phyloP scores from a whole-genome alignment of 2,888 invertebrate species.

The Muschampia plurimacula region DNA sequence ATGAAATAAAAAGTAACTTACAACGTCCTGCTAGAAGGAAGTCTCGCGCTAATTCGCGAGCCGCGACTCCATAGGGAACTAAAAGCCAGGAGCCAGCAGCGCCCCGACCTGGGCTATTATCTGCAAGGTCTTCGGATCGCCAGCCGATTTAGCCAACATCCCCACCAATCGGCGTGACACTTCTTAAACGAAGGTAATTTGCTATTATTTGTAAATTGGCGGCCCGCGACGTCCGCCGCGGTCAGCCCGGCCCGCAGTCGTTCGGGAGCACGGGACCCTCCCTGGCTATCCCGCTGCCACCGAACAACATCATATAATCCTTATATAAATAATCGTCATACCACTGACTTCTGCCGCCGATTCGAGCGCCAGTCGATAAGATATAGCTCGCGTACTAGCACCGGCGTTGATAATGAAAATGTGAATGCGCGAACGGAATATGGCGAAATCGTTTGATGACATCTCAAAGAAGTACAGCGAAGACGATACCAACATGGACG shows the following conservation, averaged over 20 bases:
- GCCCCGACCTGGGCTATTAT: slow-evolving; percentile 76
- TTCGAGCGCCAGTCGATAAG: slow-evolving; percentile 79
- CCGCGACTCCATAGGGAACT: slow-evolving; percentile 63
- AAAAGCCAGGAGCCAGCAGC: slow-evolving; percentile 58
- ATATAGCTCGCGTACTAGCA: slow-evolving; percentile 70
- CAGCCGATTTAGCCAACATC: slow-evolving; percentile 82
- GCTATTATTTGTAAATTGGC: slow-evolving; percentile 85
- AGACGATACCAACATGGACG: slow-evolving; percentile 78
- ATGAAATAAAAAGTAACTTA: slow-evolving; percentile 41
- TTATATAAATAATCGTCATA: slow-evolving; percentile 73
- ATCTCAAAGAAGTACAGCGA: slow-evolving; percentile 76
- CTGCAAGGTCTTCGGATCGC: slow-evolving; percentile 81
- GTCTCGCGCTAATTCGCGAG: slow-evolving; percentile 61
- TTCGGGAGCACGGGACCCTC: slow-evolving; percentile 74
- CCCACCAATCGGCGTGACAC: slow-evolving; percentile 83
- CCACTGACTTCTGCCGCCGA: slow-evolving; percentile 60
- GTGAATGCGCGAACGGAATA: slow-evolving; percentile 58
- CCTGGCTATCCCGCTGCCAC: slow-evolving; percentile 66
- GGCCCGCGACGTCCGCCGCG: slow-evolving; percentile 75
- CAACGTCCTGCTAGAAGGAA: slow-evolving; percentile 47
- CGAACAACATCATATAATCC: slow-evolving; percentile 55
- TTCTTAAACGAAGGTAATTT: slow-evolving; percentile 85
- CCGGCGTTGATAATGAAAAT: slow-evolving; percentile 60
- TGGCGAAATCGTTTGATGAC: slow-evolving; percentile 71
- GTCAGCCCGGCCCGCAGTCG: slow-evolving; percentile 71